These are phyloP conservation scores for Synanthedon tipuliformis DNA, from an alignment of 2,888 invertebrate genomes.

Conservation along the genomic window DNA sequence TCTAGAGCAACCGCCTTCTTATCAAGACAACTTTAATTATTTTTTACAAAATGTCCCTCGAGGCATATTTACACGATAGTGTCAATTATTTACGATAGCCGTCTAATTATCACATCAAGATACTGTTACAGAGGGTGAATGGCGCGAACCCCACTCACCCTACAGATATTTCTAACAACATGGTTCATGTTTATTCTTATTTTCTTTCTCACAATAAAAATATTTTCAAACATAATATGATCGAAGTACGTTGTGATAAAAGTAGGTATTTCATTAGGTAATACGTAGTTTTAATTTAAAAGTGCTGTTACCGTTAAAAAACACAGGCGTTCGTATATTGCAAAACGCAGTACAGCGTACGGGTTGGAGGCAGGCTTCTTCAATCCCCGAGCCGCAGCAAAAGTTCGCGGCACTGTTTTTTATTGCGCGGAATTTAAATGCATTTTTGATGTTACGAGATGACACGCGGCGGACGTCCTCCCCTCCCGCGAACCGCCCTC, in stretches of 20 bases:
- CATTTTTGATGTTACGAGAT: slow-evolving; percentile 72
- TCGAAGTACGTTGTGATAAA: too few species aligned
- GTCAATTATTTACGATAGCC: slow-evolving; percentile 29
- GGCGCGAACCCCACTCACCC: not conserved
- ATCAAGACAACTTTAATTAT: too few species aligned
- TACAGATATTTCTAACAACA: too few species aligned
- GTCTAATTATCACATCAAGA: slow-evolving; percentile 40
- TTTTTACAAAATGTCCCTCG: too few species aligned
- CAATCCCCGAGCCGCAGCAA: slow-evolving; percentile 58
- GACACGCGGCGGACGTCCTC: slow-evolving; percentile 68
- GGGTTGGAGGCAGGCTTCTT: slow-evolving; percentile 36
- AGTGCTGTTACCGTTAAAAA: not conserved
- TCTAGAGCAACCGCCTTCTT: too few species aligned
- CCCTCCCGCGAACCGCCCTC: slow-evolving; percentile 35
- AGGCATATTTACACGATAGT: slow-evolving; percentile 1
- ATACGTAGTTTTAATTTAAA: not conserved
- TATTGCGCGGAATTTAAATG: slow-evolving; percentile 71
- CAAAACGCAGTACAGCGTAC: slow-evolving; percentile 32
- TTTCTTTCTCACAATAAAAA: too few species aligned
- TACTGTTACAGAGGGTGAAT: slow-evolving; percentile 9
- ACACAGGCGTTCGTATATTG: slow-evolving; percentile 27
- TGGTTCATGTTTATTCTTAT: too few species aligned
- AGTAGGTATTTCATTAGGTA: too few species aligned
- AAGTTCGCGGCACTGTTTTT: slow-evolving; percentile 68
- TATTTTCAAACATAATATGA: too few species aligned